A percentile compares a stretch with the other conserved stretches of the same genome.
These are phyloP conservation scores for Melinopterus prodromus DNA, from an alignment of 2,888 invertebrate species.

Conservation along the genomic window DNA sequence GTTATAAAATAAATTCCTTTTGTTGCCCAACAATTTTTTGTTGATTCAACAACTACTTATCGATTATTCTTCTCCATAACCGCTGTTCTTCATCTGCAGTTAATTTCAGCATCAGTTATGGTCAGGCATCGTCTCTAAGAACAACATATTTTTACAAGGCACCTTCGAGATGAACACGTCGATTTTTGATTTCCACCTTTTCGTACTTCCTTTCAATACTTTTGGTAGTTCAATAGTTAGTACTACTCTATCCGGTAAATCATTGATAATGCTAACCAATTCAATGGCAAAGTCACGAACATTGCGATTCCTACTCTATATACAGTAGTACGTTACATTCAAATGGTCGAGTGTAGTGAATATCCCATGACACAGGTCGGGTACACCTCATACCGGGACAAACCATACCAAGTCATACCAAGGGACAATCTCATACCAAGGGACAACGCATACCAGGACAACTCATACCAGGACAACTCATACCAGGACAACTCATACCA, in stretches of 20 bases:
- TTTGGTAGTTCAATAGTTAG: conserved; percentile 8
- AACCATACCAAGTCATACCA: neutral
- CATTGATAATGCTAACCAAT: conserved; percentile 18
- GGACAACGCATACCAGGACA: too few species aligned
- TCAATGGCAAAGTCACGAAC: conserved; percentile 14
- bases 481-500: too few species aligned
- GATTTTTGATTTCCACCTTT: neutral
- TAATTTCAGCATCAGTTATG: neutral
- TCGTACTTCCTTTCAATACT: neutral
- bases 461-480: too few species aligned
- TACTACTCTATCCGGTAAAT: conserved; percentile 6
- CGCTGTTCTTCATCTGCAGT: conserved; percentile 6
- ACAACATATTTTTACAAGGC: conserved; percentile 10
- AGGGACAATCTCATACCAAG: too few species aligned
- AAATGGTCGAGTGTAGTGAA: neutral
- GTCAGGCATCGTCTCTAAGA: conserved; percentile 6
- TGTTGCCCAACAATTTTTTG: neutral
- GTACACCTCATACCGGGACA: too few species aligned
- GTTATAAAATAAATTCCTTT: neutral
- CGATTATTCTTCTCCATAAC: conserved; percentile 12
- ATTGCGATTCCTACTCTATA: neutral
- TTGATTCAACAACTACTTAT: neutral
- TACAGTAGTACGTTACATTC: neutral
- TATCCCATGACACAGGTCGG: neutral
- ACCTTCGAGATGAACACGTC: neutral